These are phyloP conservation scores for Ceriagrion tenellum DNA, from an alignment of 2,888 invertebrate species.

Conservation along the genomic window DNA sequence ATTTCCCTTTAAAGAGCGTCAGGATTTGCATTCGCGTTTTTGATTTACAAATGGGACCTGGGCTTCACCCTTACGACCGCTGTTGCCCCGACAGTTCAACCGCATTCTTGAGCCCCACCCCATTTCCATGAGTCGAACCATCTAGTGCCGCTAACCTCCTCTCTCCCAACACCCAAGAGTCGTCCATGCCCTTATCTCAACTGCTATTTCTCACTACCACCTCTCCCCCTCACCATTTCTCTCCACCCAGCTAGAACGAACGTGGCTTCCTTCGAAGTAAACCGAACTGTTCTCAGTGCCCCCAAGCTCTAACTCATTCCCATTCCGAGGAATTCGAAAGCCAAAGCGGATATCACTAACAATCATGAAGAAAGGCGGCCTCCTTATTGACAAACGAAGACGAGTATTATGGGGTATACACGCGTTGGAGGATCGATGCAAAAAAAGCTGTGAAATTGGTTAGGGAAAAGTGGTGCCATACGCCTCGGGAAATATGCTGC, in stretches of 20 bases:
- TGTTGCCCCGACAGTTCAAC: background rate
- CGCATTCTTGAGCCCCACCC: constrained; percentile 16
- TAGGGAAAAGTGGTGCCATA: too few species aligned
- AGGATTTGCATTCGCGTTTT: constrained; percentile 25
- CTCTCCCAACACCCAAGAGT: background rate
- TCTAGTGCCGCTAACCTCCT: background rate
- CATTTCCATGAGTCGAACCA: background rate
- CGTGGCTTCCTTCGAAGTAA: background rate
- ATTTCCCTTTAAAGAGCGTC: background rate
- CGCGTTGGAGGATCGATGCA: too few species aligned
- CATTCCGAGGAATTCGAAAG: background rate
- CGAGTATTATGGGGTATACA: too few species aligned
- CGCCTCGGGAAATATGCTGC: too few species aligned
- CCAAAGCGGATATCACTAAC: too few species aligned
- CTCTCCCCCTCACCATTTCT: background rate
- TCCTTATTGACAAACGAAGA: too few species aligned
- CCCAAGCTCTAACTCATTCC: background rate
- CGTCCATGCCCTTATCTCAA: background rate
- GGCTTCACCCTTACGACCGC: background rate
- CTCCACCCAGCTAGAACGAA: background rate
- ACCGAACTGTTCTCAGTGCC: background rate
- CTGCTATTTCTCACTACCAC: background rate
- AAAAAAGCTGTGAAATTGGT: too few species aligned
- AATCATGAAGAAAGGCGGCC: too few species aligned
- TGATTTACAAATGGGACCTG: background rate